Conservation (phyloP, 2,797 vertebrate species). For the Tolypeutes matacus region DNA sequence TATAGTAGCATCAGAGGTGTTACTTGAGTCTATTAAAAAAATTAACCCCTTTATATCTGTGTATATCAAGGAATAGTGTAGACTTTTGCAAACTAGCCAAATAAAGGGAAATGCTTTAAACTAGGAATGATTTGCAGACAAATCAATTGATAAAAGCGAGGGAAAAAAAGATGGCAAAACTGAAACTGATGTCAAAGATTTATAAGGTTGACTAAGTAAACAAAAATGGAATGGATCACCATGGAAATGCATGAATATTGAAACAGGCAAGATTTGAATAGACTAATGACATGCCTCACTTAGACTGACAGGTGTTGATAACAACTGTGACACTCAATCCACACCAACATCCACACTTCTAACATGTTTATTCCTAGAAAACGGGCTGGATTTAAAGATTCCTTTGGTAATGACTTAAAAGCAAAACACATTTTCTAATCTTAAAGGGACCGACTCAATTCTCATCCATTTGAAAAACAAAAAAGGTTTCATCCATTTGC, state of each 20-base stretch:
- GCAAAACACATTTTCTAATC: conserved; percentile 57
- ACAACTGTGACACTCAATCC: conserved; percentile 74
- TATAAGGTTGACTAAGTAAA: conserved; percentile 82
- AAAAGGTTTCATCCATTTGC: conserved; percentile 80
- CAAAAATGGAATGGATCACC: conserved; percentile 11
- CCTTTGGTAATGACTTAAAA: conserved; percentile 58
- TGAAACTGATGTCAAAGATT: conserved; percentile 65
- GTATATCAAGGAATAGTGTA: background rate
- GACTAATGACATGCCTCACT: conserved; percentile 77
- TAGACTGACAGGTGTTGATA: conserved; percentile 82
- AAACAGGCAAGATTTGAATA: conserved; percentile 79
- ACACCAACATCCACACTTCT: conserved; percentile 65
- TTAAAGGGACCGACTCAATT: conserved; percentile 66
- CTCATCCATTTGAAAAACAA: conserved; percentile 75
- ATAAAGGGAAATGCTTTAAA: conserved; percentile 31
- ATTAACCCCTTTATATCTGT: conserved; percentile 67
- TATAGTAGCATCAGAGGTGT: conserved; percentile 47
- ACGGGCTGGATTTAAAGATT: conserved; percentile 56
- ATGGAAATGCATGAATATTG: conserved; percentile 80
- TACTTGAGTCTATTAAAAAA: conserved; percentile 45
- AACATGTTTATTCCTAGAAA: conserved; percentile 77
- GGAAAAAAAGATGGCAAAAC: conserved; percentile 28
- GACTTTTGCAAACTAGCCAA: conserved; percentile 61
- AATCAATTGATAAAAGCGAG: conserved; percentile 73
- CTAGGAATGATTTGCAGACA: conserved; percentile 59